These are phyloP conservation scores for Scaptomyza reducta DNA, from an alignment of 2,888 invertebrate genomes.

Conservation along the genomic window DNA sequence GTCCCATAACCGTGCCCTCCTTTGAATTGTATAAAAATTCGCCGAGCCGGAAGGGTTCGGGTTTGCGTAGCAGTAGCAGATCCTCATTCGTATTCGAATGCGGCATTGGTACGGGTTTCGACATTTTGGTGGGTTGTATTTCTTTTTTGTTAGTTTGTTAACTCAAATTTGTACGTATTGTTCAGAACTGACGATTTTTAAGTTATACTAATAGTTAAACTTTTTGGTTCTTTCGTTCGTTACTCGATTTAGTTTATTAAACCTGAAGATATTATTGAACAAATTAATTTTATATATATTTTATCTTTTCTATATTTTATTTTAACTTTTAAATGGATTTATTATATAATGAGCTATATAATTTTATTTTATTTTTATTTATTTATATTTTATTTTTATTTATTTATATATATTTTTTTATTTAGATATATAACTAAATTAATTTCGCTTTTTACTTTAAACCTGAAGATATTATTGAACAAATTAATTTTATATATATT, in stretches of 20 bases:
- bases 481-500: not conserved
- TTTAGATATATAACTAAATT: too few species aligned
- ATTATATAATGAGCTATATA: too few species aligned
- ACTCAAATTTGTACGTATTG: conserved; percentile 16
- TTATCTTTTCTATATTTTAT: not conserved
- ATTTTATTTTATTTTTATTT: not conserved
- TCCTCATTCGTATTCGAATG: conserved; percentile 77
- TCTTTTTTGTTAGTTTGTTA: conserved; percentile 3
- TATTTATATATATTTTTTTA: too few species aligned
- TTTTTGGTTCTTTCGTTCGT: conserved; percentile 7
- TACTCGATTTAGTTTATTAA: not conserved
- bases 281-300: not conserved
- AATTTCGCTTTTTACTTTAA: too few species aligned
- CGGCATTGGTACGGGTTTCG: conserved; percentile 76
- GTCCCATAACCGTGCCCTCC: conserved; percentile 87
- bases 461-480: conserved; percentile 11
- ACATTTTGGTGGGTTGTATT: conserved; percentile 74
- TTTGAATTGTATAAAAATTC: conserved; percentile 86
- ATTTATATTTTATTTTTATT: not conserved
- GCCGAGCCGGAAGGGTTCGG: conserved; percentile 78
- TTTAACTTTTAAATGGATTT: not conserved
- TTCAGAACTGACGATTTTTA: conserved; percentile 20
- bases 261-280: conserved; percentile 11
- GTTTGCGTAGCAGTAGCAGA: conserved; percentile 75
- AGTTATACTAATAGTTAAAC: conserved; percentile 10